Evolutionary conservation across 2,888 invertebrate genomes (phyloP), one percentile per base, ranked within the genome.

Genomic region (Dinocampus coccinellae): DNA sequence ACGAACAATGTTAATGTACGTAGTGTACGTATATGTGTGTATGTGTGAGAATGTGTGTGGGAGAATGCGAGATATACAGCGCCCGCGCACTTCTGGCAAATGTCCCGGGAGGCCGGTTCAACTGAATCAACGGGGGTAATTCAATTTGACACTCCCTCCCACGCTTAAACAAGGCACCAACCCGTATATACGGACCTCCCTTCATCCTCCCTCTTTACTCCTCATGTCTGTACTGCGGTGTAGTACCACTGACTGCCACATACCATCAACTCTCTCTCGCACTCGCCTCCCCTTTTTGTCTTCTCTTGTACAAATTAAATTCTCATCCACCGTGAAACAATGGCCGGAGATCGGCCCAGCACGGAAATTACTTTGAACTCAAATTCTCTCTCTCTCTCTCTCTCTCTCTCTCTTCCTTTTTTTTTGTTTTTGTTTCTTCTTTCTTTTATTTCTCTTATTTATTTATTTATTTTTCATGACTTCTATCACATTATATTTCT

Each of bases 91-190:
- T 64, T 76, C 78, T 78, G 81, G 82, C 80, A 81, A 81, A 79
- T 79, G 83, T 84, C 84, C 83, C 84, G 77, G 78, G 82, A 80
- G 83, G 75, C 79, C 73, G 78, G 58, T 70, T 70, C 65, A 52
- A 65, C 52, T 75, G 81, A 79, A 80, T 70, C 64, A 70, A 72
- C 73, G 70, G 73, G 78, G 85, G 83, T 86, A 86, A 87, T 87
- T 87, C 85, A 87, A 87, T 87, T 87, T 87, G 85, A 87, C 86
- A 86, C 86, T 84, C 85, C 84, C 83, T 82, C 84, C 84, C 85
- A 82, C 81, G 82, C 83, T 85, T 85, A 85, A 85, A 85, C 85
- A 85, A 85, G 83, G 80, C 81, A 84, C 83, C 82, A 82, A 47
- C 80, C 83, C 64, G 69, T 20, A 33, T 58, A 58, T 73, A 55